Base-by-base conservation (phyloP, 2,113 vertebrate genomes). In the Potamarius usumacintae region DNA sequence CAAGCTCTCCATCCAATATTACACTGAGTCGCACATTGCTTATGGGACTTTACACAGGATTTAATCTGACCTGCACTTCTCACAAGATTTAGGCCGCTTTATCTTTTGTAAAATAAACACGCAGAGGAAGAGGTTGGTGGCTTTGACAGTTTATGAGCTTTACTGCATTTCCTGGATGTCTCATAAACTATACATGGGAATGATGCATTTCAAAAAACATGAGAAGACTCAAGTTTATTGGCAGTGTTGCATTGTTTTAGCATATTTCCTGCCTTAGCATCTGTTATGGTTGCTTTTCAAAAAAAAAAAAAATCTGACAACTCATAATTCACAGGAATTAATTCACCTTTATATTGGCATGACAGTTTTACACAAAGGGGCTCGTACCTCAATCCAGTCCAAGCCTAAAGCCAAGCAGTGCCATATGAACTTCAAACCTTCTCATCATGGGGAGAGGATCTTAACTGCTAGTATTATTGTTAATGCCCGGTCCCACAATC, bases 1-100 rank as follows among this genome's bases (percentile, higher is more conserved):
- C 82, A n/a, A 78, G 74, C 72, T 69, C 82, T 83, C 81, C 77
- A 87, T 76, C 88, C 86, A 89, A 87, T 90, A 90, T 83, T 78
- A 83, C 42, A 34, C 4, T 50, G 60, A 87, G 42, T 62, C 78
- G 52, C 80, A 50, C 57, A 53, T 76, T 25, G 65, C 82, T 87
- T 90, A 85, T 78, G 87, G 85, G 87, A 87, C 65, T 69, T 79
- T 65, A 50, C 76, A 14, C 22, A 30, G 78, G 89, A 90, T 87
- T 90, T 89, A 89, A 84, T 88, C 34, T 77, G 82, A 69, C 34
- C 87, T 30, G 57, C 5, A 58, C 74, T 60, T 86, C 74, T 77
- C 57, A 57, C 65, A 57, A 74, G 77, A 83, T 78, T 60, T 67
- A 79, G 52, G 81, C 42, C 30, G 65, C 67, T 90, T 83, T 50